Evolutionary conservation across 2,888 invertebrate genomes (phyloP), one percentile per base, ranked within the genome.

Genomic region (Drosophila eohydei): DNA sequence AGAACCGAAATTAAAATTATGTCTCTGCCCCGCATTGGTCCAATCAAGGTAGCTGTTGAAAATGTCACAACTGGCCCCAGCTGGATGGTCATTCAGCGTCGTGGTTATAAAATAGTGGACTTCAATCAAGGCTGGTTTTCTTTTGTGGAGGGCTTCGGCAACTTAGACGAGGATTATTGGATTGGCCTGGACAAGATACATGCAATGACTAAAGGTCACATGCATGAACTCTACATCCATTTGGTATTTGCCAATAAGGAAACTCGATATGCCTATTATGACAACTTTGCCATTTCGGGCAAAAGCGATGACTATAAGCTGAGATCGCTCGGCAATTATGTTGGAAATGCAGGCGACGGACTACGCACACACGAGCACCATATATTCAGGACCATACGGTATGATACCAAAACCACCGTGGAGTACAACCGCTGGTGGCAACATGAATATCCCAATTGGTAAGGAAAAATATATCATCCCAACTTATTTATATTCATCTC

Each of bases 371-470:
- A 73, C 46, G 74, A 74, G 8, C 43, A 68, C 28, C 38, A 58
- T 4, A 51, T 46, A 21, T 73, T 73, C 51, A 55, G 40, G 6
- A 74, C 61, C 6, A 44, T 74, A 9, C 32, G 58, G 5, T 62
- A 58, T 4, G 56, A 58, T 16, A 48, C 41, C 0, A 38, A 52
- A 21, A 52, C 41, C 14, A 9, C 26, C 4, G 36, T 59, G 12
- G 44, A 68, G 4, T 73, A 68, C 32, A 73, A 68, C 41, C 74
- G 69, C 8, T 73, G 73, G 73, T 73, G 73, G 73, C 73, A 73
- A 11, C 43, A 62, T 32, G 36, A 36, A 6, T 38, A 68, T 26
- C 62, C 73, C 8, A 74, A 21, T 28, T 73, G 73, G 73, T 74
- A 38, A 59, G 57, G 7, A 2, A 0, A 11, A 34, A 52, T 9